phyloP scores from a whole-genome alignment of 2,113 vertebrate species.

The Perognathus longimembris region DNA sequence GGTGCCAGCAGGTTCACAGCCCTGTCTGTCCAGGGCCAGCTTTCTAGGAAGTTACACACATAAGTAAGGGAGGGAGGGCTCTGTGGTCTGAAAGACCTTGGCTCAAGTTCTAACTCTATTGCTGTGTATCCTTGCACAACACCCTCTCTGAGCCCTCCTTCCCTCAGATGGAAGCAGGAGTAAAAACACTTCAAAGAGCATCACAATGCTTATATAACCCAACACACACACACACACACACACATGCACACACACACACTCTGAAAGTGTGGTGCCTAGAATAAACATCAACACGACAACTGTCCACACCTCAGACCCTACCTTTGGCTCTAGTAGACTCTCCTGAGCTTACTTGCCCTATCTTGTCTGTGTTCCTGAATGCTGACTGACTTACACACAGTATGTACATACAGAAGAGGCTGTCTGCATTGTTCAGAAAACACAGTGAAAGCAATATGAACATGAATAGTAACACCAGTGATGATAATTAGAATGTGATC shows the following conservation, averaged over 20 bases:
- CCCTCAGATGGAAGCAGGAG: neutral
- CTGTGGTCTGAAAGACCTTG: neutral
- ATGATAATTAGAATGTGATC: no score
- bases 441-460: neutral
- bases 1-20: neutral
- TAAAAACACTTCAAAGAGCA: neutral
- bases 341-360: neutral
- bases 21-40: neutral
- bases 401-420: neutral
- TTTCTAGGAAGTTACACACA: neutral
- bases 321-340: no score
- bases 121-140: neutral
- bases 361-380: neutral
- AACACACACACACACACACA: accelerated
- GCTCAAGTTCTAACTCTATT: neutral
- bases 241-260: accelerated
- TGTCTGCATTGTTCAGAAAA: neutral
- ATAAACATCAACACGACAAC: accelerated
- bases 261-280: neutral
- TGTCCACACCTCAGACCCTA: neutral
- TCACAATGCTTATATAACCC: neutral
- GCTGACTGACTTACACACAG: neutral
- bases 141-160: neutral
- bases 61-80: neutral
- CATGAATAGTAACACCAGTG: no score